A percentile compares a stretch with the other conserved stretches of the same genome.
Conservation (phyloP, 2,797 vertebrate genomes). For the Phrynocephalus guinanensis region DNA sequence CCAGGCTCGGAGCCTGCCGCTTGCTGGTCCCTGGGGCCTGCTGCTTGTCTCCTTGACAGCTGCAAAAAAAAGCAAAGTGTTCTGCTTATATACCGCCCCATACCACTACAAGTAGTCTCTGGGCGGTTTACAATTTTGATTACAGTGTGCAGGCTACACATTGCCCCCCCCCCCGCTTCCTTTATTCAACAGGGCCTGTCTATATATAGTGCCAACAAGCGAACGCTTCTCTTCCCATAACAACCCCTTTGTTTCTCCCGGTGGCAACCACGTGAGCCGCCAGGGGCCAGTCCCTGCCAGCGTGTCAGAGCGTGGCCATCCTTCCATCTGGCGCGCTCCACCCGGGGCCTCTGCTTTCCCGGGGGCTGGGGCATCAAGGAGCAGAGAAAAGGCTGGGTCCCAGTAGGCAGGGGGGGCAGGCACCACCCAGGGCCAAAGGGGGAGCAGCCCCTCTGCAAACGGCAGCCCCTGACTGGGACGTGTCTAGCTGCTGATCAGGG, state of each 20-base stretch:
- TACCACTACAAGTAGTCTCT: too few species aligned
- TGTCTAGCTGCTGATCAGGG: too few species aligned
- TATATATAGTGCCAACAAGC: neutral
- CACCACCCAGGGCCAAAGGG: too few species aligned
- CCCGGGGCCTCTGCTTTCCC: neutral
- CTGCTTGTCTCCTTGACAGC: neutral
- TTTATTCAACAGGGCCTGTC: neutral
- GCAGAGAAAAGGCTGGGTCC: too few species aligned
- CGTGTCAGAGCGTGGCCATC: neutral
- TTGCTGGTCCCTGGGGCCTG: neutral
- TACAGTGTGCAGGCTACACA: too few species aligned
- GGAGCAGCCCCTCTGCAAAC: neutral
- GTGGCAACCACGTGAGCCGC: neutral
- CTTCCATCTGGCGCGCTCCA: neutral
- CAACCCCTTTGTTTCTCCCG: conserved; percentile 1
- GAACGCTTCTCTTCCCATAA: neutral
- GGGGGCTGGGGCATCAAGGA: neutral
- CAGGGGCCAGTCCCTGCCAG: neutral
- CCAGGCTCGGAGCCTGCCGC: neutral
- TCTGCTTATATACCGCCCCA: too few species aligned
- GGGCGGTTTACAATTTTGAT: too few species aligned
- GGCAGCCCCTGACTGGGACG: too few species aligned
- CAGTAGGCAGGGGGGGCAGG: too few species aligned
- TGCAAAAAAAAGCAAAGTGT: neutral
- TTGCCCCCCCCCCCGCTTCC: too few species aligned